Base-by-base conservation (phyloP, 2,797 vertebrate species). In the Syngnathus acus region DNA sequence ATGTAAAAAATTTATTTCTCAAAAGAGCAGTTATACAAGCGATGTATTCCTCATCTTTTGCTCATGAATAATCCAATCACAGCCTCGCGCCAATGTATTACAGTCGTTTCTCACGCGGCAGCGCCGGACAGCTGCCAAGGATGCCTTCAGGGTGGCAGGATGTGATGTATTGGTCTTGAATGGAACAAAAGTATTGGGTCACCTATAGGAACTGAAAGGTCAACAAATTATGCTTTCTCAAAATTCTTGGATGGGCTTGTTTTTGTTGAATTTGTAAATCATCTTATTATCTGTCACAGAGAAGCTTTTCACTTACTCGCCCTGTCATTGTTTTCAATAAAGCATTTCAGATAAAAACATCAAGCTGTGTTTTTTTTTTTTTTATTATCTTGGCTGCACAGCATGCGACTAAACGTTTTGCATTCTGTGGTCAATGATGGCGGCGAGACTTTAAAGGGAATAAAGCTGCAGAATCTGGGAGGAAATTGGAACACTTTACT, bases 401-500 rank as follows among this genome's bases (percentile, higher is more conserved):
- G 37, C 37, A 45, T 6, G 2, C 11, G 19, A 45, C 53, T 42
- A 62, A 66, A 60, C 40, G 5, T 61, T 65, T 65, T 71, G 62
- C 5, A 60, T 66, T 67, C 67, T 9, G 23, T 16, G 32, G 47
- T 66, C 72, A 70, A 19, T 67, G 43, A 65, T 57, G 54, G 45
- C 71, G 9, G 40, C 59, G 13, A 60, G 73, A 75, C 66, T 73
- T 68, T 68, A 38, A 70, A 54, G 64, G 62, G 65, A 72, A 67
- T 42, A 68, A 71, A 63, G 63, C 55, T 59, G 19, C 43, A 66
- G 69, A 69, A 82, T 75, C 39, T 47, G 7, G 39, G 61, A 70
- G 79, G 75, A 83, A 83, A 82, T 76, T 75, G 70, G 58, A 77
- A 72, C 69, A 80, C 79, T 4, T 60, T 57, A 57, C 14, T 45